phyloP scores from a whole-genome alignment of 2,797 vertebrate species.

The Sparidentex hasta region DNA sequence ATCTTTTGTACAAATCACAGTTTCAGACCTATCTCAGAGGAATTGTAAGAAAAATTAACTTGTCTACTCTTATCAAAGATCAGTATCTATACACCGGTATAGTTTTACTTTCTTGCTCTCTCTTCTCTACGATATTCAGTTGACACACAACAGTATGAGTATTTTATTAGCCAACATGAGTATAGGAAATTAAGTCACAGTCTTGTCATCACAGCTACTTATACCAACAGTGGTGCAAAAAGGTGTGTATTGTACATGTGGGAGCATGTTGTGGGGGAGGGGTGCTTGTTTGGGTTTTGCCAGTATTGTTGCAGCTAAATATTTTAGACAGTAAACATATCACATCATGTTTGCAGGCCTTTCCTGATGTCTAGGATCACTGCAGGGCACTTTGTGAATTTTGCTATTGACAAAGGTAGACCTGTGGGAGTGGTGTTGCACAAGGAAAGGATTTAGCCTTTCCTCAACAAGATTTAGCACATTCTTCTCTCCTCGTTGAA shows the following conservation, averaged over 20 bases:
- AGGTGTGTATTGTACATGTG: conserved; percentile 53
- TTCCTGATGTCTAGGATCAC: conserved; percentile 17
- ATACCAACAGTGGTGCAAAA: conserved; percentile 17
- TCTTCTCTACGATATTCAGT: not conserved
- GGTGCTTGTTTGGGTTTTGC: conserved; percentile 32
- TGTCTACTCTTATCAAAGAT: too few relatives aligned
- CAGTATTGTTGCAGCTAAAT: conserved; percentile 13
- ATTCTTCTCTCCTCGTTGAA: conserved; percentile 67
- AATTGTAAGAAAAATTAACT: too few relatives aligned
- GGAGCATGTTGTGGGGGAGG: conserved; percentile 35
- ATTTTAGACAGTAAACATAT: not conserved
- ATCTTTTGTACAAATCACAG: not conserved
- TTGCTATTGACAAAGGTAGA: conserved; percentile 60
- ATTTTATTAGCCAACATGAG: conserved; percentile 15
- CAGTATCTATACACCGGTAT: too few relatives aligned
- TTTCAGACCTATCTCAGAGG: not conserved
- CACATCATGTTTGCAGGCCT: conserved; percentile 6
- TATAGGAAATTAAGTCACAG: conserved; percentile 17
- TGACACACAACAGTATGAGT: not conserved
- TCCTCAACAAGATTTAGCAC: conserved; percentile 73
- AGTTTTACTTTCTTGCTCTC: too few relatives aligned
- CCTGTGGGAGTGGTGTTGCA: conserved; percentile 73
- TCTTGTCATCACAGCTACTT: conserved; percentile 25
- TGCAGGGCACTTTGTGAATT: conserved; percentile 35
- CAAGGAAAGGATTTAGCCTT: conserved; percentile 73